phyloP scores from a whole-genome alignment of 2,113 vertebrate genomes.

The Copsychus sechellarum region DNA sequence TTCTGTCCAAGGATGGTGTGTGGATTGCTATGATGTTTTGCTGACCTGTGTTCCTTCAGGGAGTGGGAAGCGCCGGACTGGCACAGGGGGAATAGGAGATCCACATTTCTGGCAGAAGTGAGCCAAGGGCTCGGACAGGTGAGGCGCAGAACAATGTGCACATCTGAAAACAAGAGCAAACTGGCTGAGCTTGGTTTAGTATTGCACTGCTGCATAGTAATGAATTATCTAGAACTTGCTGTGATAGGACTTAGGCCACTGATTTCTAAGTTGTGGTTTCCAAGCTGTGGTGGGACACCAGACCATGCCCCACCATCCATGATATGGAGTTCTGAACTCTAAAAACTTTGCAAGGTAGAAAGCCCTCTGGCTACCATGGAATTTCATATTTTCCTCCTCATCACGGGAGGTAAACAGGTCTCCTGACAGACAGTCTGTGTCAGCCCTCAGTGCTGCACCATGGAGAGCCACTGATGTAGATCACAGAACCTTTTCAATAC shows the following conservation, averaged over 20 bases:
- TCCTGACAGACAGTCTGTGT: neutral
- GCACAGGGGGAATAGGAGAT: slow-evolving; percentile 73
- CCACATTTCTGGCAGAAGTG: slow-evolving; percentile 90
- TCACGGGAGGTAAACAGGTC: neutral
- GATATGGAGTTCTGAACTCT: neutral
- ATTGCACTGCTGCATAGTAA: neutral
- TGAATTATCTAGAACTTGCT: neutral
- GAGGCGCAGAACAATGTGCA: slow-evolving; percentile 74
- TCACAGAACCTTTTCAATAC: neutral
- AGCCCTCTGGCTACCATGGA: neutral
- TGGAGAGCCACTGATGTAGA: neutral
- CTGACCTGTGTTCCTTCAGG: slow-evolving; percentile 84
- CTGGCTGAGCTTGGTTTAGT: neutral
- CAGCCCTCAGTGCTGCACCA: neutral
- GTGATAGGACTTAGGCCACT: neutral
- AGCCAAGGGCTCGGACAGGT: slow-evolving; percentile 83
- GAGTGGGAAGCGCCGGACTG: slow-evolving; percentile 71
- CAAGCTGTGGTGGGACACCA: neutral
- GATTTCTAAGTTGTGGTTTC: neutral
- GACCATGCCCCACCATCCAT: neutral
- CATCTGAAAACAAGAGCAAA: slow-evolving; percentile 76
- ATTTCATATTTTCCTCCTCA: neutral
- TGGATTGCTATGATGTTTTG: neutral
- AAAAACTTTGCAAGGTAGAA: neutral
- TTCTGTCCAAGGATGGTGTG: neutral